These are phyloP conservation scores for Calameuta pallipes DNA, from an alignment of 2,888 invertebrate genomes.

Conservation along the genomic window DNA sequence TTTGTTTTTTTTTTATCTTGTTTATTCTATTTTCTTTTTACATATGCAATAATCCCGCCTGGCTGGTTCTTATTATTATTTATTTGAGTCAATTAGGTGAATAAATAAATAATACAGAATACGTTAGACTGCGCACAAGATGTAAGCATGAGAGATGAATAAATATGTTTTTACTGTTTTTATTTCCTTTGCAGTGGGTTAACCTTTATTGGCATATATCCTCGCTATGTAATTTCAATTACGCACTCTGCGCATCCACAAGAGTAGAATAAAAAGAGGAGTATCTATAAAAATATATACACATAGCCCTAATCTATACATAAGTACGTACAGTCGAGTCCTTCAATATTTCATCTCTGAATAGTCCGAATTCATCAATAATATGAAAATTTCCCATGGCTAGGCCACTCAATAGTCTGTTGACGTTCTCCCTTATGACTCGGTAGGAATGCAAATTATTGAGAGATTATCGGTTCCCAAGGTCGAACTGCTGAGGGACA, in stretches of 20 bases:
- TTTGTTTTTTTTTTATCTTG: neutral
- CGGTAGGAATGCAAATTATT: no score
- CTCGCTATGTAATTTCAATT: neutral
- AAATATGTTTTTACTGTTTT: neutral
- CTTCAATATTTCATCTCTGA: no score
- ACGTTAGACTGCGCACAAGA: neutral
- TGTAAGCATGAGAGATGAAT: neutral
- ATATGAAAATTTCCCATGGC: no score
- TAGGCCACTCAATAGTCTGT: no score
- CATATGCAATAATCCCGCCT: neutral
- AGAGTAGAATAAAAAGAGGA: neutral
- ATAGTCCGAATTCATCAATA: no score
- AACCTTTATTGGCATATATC: neutral
- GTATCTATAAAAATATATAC: neutral
- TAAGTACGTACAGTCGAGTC: no score
- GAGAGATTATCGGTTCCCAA: no score
- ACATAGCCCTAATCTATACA: neutral
- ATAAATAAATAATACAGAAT: conserved; percentile 1
- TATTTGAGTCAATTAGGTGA: neutral
- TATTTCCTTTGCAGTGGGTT: neutral
- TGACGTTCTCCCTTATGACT: no score
- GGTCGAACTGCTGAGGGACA: no score
- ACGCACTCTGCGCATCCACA: neutral
- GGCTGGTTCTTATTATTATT: neutral
- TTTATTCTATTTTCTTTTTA: neutral